Base-by-base conservation (phyloP, 2,888 invertebrate genomes). In the Meiosimyza platycephala region DNA sequence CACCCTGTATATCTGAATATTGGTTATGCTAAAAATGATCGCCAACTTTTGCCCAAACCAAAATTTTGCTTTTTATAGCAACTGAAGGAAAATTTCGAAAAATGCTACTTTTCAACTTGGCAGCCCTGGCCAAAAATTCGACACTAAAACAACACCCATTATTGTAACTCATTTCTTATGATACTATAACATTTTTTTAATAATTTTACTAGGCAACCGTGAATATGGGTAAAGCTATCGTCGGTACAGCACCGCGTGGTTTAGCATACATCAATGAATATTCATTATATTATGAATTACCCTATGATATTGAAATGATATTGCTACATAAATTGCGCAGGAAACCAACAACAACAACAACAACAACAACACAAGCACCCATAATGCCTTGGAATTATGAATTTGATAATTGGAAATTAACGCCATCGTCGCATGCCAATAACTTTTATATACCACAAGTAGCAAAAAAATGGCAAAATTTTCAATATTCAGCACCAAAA, bases 281-380 rank as follows among this genome's bases (percentile, higher is more conserved):
- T 6, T 83, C 83, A 0, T 47, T 81, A 7, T 77, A 77, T 66
- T 86, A 87, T 74, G 80, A 81, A 3, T 62, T 86, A 69, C 86
- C 86, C 0, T 77, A 76, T 16, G 75, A 79, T 2, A 33, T 80
- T 9, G 75, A 75, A 40, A 78, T 76, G 22, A 9, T 9, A 2
- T 76, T 80, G 28, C 79, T 77, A 52, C 62, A 47, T 13, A 59
- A 52, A 28, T 15, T 60, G 28, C 33, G 12, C 40, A 48, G 9
- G 7, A 48, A 64, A 6, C 22, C 67, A 11, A 9, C 33, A 28
- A 74, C 76, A 16, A 47, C 70, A 7, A 63, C 74, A 5, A 51
- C 75, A 6, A n/a, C n/a, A n/a, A 54, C 62, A n/a, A 13, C 65
- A 2, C 67, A 55, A 54, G 55, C 40, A 65, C 48, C 47, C 18